A percentile compares a stretch with the other conserved stretches of the same genome.
Evolutionary conservation across 2,797 vertebrate species (phyloP).

Genomic region (Phataginus tetradactyla): DNA sequence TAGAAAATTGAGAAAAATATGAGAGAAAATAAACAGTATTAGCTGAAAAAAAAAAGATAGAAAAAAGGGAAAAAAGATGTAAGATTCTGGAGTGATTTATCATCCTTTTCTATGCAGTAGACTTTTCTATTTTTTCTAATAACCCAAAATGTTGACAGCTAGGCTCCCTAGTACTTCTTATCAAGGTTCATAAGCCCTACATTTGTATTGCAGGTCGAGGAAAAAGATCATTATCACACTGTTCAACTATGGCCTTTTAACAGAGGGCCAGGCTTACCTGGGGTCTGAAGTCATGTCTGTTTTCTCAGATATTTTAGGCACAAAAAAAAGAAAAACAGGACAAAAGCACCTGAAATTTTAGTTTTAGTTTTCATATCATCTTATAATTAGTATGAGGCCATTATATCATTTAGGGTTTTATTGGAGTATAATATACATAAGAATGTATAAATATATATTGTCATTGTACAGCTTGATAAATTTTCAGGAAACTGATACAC

Average conservation of each 20-base stretch:
- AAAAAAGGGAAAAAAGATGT: neutral
- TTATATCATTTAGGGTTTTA: neutral
- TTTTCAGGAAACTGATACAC: neutral
- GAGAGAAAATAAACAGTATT: too few relatives aligned
- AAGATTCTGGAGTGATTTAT: neutral
- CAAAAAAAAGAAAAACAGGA: neutral
- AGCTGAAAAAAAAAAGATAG: too few relatives aligned
- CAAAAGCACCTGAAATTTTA: neutral
- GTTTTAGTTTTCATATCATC: neutral
- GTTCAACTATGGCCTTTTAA: neutral
- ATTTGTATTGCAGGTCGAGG: neutral
- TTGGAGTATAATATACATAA: neutral
- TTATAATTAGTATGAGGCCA: neutral
- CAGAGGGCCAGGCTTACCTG: neutral
- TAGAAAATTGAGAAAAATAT: too few relatives aligned
- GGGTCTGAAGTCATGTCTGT: neutral
- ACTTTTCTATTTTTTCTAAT: neutral
- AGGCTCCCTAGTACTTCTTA: neutral
- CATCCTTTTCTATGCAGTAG: neutral
- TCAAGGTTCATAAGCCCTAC: neutral
- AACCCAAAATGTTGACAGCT: neutral
- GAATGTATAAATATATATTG: neutral
- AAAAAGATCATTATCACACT: neutral
- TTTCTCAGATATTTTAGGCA: neutral
- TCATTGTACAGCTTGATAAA: neutral